Conservation (phyloP, 2,113 vertebrate genomes). For the Podarcis cretensis region DNA sequence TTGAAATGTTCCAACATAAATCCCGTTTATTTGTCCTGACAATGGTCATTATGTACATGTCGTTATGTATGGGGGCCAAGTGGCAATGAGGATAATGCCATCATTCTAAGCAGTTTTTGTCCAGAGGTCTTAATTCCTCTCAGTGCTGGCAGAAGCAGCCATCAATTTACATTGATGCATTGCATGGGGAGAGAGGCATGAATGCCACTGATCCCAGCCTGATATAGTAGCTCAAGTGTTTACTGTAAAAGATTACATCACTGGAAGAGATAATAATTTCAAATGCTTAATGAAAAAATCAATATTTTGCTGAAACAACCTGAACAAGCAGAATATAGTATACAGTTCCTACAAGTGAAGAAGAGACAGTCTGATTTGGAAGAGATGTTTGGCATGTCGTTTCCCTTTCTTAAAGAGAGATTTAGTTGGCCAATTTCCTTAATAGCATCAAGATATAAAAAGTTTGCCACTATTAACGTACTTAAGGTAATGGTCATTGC, state of each 20-base stretch:
- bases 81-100: conserved; percentile 14
- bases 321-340: neutral
- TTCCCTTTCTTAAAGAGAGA: neutral
- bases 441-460: conserved; percentile 38
- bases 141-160: neutral
- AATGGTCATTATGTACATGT: conserved; percentile 42
- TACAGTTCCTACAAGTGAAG: neutral
- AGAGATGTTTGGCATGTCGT: accelerated
- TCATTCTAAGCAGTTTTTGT: conserved; percentile 25
- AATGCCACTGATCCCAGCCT: neutral
- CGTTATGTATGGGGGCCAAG: conserved; percentile 15
- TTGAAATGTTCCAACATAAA: neutral
- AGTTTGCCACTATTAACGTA: conserved; percentile 37
- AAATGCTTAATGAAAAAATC: neutral
- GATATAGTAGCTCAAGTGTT: neutral
- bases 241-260: neutral
- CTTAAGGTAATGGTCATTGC: conserved; percentile 25
- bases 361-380: neutral
- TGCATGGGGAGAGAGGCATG: neutral
- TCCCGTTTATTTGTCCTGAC: conserved; percentile 26
- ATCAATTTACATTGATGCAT: conserved; percentile 15
- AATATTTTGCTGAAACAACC: neutral
- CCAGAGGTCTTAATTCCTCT: conserved; percentile 18
- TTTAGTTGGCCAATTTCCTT: conserved; percentile 19
- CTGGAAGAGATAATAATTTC: neutral